Evolutionary conservation across 1,140 invertebrate species (phyloP).

Genomic region (Acromyrmex heyeri): DNA sequence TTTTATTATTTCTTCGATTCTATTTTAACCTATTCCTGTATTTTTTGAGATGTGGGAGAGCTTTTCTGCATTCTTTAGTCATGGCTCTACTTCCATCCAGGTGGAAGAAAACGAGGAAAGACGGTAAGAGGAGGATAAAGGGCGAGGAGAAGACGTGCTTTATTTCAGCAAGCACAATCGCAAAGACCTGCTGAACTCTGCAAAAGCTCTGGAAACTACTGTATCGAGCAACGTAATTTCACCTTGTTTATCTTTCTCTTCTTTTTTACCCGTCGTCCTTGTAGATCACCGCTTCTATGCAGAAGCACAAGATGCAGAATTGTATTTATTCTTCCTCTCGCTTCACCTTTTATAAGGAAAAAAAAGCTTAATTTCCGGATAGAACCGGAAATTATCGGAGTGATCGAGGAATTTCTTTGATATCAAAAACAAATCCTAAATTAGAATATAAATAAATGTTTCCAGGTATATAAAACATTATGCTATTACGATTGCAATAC

Average conservation of each 20-base stretch:
- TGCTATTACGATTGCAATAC: not conserved
- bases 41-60: slow-evolving; percentile 26
- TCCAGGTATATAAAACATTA: not conserved
- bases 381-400: not conserved
- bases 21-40: not conserved
- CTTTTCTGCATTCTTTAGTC: slow-evolving; percentile 40
- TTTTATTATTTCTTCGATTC: not conserved
- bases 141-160: slow-evolving; percentile 16
- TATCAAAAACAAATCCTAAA: not conserved
- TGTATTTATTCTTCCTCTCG: slow-evolving; percentile 15
- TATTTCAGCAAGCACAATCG: slow-evolving; percentile 68
- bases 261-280: slow-evolving; percentile 7
- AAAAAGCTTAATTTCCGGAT: not conserved
- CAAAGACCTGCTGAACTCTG: slow-evolving; percentile 69
- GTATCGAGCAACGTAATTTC: slow-evolving; percentile 68
- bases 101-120: slow-evolving; percentile 50
- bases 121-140: not conserved
- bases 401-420: not conserved
- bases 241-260: slow-evolving; percentile 66
- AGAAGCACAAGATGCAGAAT: slow-evolving; percentile 38
- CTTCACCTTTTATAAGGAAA: not conserved
- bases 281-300: slow-evolving; percentile 68
- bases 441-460: not conserved
- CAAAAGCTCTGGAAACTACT: slow-evolving; percentile 69
- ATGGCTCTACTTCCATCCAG: slow-evolving; percentile 25